A percentile compares a stretch with the other conserved stretches of the same genome.
phyloP scores from a whole-genome alignment of 2,888 invertebrate genomes.

The Folsomia candida region DNA sequence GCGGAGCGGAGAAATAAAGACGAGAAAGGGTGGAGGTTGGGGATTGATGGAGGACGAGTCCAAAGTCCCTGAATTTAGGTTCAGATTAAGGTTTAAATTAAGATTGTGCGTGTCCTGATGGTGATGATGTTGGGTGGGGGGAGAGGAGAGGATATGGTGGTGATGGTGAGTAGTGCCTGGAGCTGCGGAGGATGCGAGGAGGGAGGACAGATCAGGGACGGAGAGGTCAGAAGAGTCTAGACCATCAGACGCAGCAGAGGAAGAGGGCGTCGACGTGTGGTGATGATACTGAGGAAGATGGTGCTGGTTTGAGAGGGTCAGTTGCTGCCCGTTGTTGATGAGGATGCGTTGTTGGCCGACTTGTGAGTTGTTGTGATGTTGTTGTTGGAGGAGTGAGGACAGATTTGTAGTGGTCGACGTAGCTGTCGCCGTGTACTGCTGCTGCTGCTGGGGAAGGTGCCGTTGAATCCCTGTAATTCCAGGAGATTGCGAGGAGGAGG shows the following conservation, averaged over 20 bases:
- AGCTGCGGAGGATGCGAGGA: slow-evolving; percentile 25
- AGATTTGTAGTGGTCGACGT: slow-evolving; percentile 18
- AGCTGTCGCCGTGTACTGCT: slow-evolving; percentile 1
- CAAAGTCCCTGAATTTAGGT: slow-evolving; percentile 41
- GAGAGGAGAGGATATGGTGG: slow-evolving; percentile 9
- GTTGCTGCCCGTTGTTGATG: slow-evolving; percentile 16
- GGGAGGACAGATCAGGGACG: slow-evolving; percentile 43
- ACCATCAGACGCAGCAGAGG: neutral
- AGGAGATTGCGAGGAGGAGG: too few species aligned
- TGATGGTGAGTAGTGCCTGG: slow-evolving; percentile 24
- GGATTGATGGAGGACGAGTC: slow-evolving; percentile 14
- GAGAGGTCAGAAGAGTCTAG: slow-evolving; percentile 6
- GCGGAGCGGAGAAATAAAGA: slow-evolving; percentile 39
- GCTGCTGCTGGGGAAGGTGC: too few species aligned
- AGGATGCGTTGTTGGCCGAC: slow-evolving; percentile 30
- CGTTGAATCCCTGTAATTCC: too few species aligned
- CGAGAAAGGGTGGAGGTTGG: slow-evolving; percentile 32
- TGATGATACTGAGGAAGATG: too few species aligned
- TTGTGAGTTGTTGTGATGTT: too few species aligned
- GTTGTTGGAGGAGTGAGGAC: slow-evolving; percentile 23
- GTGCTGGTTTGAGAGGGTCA: too few species aligned
- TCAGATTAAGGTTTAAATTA: slow-evolving; percentile 46
- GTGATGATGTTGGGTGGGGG: slow-evolving; percentile 1
- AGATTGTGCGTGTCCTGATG: slow-evolving; percentile 31
- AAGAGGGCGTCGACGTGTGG: neutral